Evolutionary conservation across 2,113 vertebrate genomes (phyloP).

Genomic region (Dromas ardeola): DNA sequence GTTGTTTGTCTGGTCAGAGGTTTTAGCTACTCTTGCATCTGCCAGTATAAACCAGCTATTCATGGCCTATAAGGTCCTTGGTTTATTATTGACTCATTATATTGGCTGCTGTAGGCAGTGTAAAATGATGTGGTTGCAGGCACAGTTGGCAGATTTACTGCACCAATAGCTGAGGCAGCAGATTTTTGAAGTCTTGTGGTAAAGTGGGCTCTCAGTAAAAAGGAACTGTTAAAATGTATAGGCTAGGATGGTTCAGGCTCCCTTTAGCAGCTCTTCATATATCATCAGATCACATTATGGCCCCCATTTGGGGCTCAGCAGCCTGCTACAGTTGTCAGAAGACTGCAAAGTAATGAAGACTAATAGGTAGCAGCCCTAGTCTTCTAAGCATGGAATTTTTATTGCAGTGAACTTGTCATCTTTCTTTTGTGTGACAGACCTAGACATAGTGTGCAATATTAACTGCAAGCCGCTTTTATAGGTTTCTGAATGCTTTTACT

Average conservation of each 20-base stretch:
- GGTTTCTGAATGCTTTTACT: conserved; percentile 77
- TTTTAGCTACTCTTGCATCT: conserved; percentile 70
- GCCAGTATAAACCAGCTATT: conserved; percentile 77
- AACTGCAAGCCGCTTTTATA: conserved; percentile 76
- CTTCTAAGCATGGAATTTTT: conserved; percentile 91
- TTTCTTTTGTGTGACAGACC: conserved; percentile 87
- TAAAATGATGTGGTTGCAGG: conserved; percentile 83
- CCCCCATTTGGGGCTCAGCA: conserved; percentile 91
- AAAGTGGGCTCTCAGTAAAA: conserved; percentile 84
- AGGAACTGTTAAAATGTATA: conserved; percentile 86
- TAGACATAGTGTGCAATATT: conserved; percentile 82
- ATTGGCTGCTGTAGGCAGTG: conserved; percentile 80
- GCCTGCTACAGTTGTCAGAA: conserved; percentile 90
- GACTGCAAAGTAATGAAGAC: conserved; percentile 94
- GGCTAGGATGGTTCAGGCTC: conserved; percentile 85
- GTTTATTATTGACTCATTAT: conserved; percentile 86
- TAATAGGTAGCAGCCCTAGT: conserved; percentile 87
- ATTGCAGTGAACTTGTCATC: conserved; percentile 88
- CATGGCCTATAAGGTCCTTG: conserved; percentile 75
- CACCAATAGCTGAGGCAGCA: conserved; percentile 84
- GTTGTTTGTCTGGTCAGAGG: conserved; percentile 70
- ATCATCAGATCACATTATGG: conserved; percentile 93
- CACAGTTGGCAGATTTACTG: conserved; percentile 85
- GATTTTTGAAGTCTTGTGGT: conserved; percentile 85
- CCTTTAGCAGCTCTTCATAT: conserved; percentile 91